Evolutionary conservation across 1,140 invertebrate species (phyloP).

Genomic region (Cherax destructor): DNA sequence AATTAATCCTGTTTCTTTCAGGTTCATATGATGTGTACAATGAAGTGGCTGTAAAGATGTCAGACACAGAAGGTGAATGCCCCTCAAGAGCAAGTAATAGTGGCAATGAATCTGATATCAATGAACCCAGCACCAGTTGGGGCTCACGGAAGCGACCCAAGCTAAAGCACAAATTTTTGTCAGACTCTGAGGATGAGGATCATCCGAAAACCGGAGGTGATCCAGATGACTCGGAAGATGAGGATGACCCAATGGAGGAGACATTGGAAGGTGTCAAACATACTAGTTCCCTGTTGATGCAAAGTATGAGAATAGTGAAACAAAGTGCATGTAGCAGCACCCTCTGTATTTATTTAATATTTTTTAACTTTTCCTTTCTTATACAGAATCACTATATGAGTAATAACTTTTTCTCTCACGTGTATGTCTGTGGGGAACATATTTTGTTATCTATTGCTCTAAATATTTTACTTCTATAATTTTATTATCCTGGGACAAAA

Average conservation of each 20-base stretch:
- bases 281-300: conserved; percentile 10
- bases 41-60: neutral
- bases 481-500: too few species aligned
- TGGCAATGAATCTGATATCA: neutral
- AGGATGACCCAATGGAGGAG: neutral
- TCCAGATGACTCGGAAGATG: neutral
- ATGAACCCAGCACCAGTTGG: neutral
- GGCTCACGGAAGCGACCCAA: neutral
- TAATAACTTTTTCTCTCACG: neutral
- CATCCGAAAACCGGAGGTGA: neutral
- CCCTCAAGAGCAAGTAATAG: neutral
- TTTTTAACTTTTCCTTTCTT: neutral
- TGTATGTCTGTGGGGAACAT: neutral
- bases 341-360: neutral
- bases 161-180: neutral
- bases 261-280: conserved; percentile 5
- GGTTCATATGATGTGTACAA: neutral
- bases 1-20: neutral
- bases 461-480: neutral
- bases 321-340: neutral
- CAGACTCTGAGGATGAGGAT: neutral
- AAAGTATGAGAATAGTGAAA: neutral
- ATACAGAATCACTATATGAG: neutral
- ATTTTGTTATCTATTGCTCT: neutral
- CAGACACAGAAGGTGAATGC: neutral